phyloP scores from a whole-genome alignment of 1,140 invertebrate species.

The Plectus sambesii region DNA sequence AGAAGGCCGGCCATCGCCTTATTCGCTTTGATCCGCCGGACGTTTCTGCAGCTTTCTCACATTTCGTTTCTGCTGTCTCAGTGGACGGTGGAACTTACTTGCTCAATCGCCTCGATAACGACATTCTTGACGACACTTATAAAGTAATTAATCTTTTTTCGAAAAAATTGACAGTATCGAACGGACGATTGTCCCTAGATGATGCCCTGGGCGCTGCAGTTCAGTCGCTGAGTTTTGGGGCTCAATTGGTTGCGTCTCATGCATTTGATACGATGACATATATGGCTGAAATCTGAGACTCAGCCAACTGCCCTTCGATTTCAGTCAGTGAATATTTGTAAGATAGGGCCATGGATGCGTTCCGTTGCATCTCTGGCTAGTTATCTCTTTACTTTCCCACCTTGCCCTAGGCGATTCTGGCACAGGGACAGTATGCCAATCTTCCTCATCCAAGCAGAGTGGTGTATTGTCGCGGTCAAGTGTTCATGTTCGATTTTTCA shows the following conservation, averaged over 20 bases:
- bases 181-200: neutral
- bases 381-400: too few relatives aligned
- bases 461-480: too few relatives aligned
- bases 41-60: constrained; percentile 6
- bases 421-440: too few relatives aligned
- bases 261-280: constrained; percentile 6
- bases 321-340: too few relatives aligned
- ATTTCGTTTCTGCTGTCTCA: constrained; percentile 20
- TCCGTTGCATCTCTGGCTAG: too few relatives aligned
- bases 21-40: constrained; percentile 36
- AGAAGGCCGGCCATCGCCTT: constrained; percentile 39
- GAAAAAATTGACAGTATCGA: neutral
- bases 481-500: too few relatives aligned
- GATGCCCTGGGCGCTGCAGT: constrained; percentile 8
- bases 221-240: constrained; percentile 1
- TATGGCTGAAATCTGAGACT: constrained; percentile 12
- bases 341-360: too few relatives aligned
- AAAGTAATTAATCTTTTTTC: too few relatives aligned
- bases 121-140: too few relatives aligned
- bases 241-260: constrained; percentile 4
- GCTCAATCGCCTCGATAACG: constrained; percentile 2
- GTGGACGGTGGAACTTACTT: constrained; percentile 14
- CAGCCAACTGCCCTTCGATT: too few relatives aligned
- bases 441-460: too few relatives aligned
- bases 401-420: too few relatives aligned